Conservation (phyloP, 2,888 invertebrate genomes). For the Epinotia ramella region DNA sequence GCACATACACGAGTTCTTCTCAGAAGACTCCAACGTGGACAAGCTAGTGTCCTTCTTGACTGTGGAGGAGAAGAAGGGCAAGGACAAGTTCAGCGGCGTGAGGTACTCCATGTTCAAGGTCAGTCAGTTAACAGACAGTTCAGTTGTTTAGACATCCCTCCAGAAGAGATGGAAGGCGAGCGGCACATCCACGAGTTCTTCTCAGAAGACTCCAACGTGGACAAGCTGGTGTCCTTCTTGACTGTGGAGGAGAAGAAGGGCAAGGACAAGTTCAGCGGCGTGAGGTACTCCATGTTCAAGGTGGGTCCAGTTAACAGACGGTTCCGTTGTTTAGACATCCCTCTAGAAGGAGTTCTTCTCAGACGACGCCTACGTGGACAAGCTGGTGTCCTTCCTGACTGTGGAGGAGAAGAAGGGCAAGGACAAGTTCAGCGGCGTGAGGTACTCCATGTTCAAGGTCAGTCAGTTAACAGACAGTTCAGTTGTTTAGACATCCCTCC, state of each 20-base stretch:
- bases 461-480: slow-evolving; percentile 46
- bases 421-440: slow-evolving; percentile 90
- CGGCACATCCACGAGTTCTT: slow-evolving; percentile 85
- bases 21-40: slow-evolving; percentile 87
- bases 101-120: slow-evolving; percentile 91
- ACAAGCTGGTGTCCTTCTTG: too few species aligned
- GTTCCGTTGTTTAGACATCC: too few species aligned
- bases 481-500: too few species aligned
- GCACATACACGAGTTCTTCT: slow-evolving; percentile 88
- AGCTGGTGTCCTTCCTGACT: slow-evolving; percentile 89
- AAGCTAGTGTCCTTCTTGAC: slow-evolving; percentile 90
- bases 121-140: slow-evolving; percentile 47
- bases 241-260: too few species aligned
- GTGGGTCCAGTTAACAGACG: too few species aligned
- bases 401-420: slow-evolving; percentile 95
- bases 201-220: slow-evolving; percentile 84
- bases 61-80: slow-evolving; percentile 94
- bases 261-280: too few species aligned
- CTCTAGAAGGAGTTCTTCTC: too few species aligned
- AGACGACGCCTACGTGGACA: too few species aligned
- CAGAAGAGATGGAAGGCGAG: background rate
- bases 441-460: slow-evolving; percentile 91
- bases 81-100: slow-evolving; percentile 90
- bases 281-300: too few species aligned
- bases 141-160: background rate